Percentiles rank a stretch among this genome's conserved stretches.
phyloP scores from a whole-genome alignment of 2,113 vertebrate species.

The Sander lucioperca region DNA sequence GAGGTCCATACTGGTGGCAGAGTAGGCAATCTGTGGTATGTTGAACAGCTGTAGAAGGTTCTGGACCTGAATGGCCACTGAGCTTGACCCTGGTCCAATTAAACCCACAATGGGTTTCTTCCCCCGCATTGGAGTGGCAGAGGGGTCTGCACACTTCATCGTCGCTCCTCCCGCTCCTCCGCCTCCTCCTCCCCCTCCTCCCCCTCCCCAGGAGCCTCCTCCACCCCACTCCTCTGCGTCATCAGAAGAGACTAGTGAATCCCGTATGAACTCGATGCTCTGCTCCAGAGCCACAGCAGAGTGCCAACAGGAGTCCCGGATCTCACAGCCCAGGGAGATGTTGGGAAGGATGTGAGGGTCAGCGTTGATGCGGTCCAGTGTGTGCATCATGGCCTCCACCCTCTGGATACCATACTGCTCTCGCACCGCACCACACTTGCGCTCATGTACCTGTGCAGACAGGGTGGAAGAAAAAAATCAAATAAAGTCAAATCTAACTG shows the following conservation, averaged over 20 bases:
- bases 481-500: slow-evolving; percentile 1
- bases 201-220: slow-evolving; percentile 65
- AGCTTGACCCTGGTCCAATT: slow-evolving; percentile 97
- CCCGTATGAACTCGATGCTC: slow-evolving; percentile 98
- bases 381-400: slow-evolving; percentile 98
- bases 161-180: slow-evolving; percentile 50
- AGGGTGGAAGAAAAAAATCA: background rate
- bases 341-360: slow-evolving; percentile 93
- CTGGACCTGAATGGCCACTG: slow-evolving; percentile 98
- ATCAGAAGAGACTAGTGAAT: slow-evolving; percentile 94
- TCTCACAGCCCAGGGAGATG: slow-evolving; percentile 96
- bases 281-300: slow-evolving; percentile 97
- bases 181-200: slow-evolving; percentile 48
- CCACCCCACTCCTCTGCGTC: slow-evolving; percentile 90
- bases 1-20: slow-evolving; percentile 99
- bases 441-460: slow-evolving; percentile 87
- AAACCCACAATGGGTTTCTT: slow-evolving; percentile 99
- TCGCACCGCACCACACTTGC: slow-evolving; percentile 95
- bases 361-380: slow-evolving; percentile 94
- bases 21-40: slow-evolving; percentile 99
- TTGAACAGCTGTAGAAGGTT: slow-evolving; percentile 98
- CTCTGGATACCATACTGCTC: slow-evolving; percentile 99
- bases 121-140: slow-evolving; percentile 89
- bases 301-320: slow-evolving; percentile 98
- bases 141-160: slow-evolving; percentile 87